Evolutionary conservation across 2,888 invertebrate species (phyloP), one percentile per base, ranked within the genome.

Genomic region (Hermodice carunculata): DNA sequence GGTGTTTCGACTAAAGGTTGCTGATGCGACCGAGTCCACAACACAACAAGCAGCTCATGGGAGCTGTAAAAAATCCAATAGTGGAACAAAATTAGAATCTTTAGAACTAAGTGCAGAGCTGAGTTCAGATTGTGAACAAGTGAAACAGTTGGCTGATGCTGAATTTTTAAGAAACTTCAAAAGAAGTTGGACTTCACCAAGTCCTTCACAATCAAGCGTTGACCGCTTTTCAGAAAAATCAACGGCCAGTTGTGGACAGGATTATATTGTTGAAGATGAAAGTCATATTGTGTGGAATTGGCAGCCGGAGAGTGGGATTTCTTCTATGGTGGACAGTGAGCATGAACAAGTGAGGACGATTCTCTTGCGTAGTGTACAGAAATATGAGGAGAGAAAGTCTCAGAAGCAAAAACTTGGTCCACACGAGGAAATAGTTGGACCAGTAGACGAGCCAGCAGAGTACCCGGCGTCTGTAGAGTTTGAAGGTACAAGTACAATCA

Each of bases 1-100:
- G 71, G 88, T 91, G n/a, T 91, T 91, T 3, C 22, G 8, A 43
- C 24, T 54, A 8, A 54, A 54, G 28, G n/a, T 42, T 28, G 26
- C 54, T 43, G 2, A 19, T 54, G 8, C 42, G 42, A 2, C 42
- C 42, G n/a, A 8, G 26, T 1, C 54, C 40, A 17, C 42, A 54
- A 2, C 6, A 63, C 72, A 75, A n/a, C n/a, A n/a, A n/a, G n/a
- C n/a, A n/a, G n/a, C n/a, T n/a, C n/a, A n/a, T n/a, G n/a, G n/a
- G n/a, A n/a, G n/a, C n/a, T n/a, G n/a, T n/a, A n/a, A n/a, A n/a
- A n/a, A n/a, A n/a, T n/a, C n/a, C n/a, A n/a, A n/a, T n/a, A n/a
- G n/a, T n/a, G n/a, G n/a, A n/a, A n/a, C n/a, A n/a, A n/a, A n/a
- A n/a, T n/a, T n/a, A n/a, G n/a, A n/a, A n/a, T n/a, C n/a, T n/a